Percentiles rank a stretch among this genome's conserved stretches.
These are phyloP conservation scores for Babylonia areolata DNA, from an alignment of 1,140 invertebrate genomes.

Conservation along the genomic window DNA sequence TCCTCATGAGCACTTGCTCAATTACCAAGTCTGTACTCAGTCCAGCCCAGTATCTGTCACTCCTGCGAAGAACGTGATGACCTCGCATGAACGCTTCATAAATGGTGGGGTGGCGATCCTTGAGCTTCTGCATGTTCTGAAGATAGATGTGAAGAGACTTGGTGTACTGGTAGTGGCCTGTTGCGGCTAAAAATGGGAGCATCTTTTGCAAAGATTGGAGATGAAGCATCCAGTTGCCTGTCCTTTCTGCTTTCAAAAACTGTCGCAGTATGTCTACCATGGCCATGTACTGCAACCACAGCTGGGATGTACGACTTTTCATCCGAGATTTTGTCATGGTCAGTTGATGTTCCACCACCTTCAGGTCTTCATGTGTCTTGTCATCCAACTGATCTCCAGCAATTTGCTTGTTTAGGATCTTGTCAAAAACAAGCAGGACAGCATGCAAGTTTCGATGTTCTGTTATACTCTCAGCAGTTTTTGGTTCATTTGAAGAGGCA, in stretches of 20 bases:
- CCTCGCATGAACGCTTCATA: constrained; percentile 12
- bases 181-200: constrained; percentile 64
- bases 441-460: not conserved
- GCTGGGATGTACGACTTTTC: not conserved
- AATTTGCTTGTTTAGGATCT: not conserved
- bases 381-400: not conserved
- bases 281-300: constrained; percentile 52
- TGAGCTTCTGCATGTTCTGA: constrained; percentile 72
- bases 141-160: constrained; percentile 76
- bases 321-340: too few species aligned
- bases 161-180: constrained; percentile 75
- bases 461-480: too few species aligned
- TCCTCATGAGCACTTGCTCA: not conserved
- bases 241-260: constrained; percentile 55
- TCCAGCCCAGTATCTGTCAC: constrained; percentile 15
- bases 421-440: not conserved
- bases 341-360: not conserved
- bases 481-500: too few species aligned
- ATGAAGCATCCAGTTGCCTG: constrained; percentile 49
- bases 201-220: constrained; percentile 62
- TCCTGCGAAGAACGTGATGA: constrained; percentile 1
- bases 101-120: constrained; percentile 32
- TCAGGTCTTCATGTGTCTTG: not conserved
- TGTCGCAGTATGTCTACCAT: constrained; percentile 38
- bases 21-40: constrained; percentile 1